Percentiles rank a stretch among this genome's conserved stretches.
Evolutionary conservation across 2,797 vertebrate species (phyloP).

Genomic region (Balearica regulorum): DNA sequence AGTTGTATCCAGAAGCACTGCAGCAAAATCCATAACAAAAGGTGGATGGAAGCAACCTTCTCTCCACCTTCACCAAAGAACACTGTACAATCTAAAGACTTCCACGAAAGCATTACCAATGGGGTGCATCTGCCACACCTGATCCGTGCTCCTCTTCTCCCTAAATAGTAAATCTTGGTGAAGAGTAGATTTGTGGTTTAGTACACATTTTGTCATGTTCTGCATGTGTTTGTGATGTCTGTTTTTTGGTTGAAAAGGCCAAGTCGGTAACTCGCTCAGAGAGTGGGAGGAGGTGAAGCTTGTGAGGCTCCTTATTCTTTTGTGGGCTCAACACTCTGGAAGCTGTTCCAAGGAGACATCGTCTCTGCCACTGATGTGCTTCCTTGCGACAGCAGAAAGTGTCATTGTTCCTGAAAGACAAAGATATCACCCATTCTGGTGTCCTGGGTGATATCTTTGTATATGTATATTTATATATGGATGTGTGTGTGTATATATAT

Average conservation of each 20-base stretch:
- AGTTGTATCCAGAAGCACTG: neutral
- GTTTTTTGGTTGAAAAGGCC: neutral
- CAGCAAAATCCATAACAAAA: neutral
- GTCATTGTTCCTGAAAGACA: neutral
- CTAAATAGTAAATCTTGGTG: neutral
- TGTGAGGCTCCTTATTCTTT: neutral
- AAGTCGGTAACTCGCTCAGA: neutral
- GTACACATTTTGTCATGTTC: neutral
- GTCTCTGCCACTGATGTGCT: neutral
- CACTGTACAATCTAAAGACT: neutral
- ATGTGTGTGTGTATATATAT: neutral
- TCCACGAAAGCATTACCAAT: neutral
- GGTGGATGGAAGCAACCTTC: neutral
- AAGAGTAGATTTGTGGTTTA: neutral
- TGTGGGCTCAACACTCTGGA: neutral
- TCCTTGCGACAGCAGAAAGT: neutral
- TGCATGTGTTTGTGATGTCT: neutral
- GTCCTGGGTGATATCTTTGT: neutral
- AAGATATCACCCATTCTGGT: neutral
- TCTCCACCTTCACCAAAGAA: neutral
- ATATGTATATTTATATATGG: neutral
- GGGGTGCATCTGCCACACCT: neutral
- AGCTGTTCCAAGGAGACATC: neutral
- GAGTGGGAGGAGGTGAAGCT: neutral
- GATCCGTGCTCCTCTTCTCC: neutral